A percentile compares a stretch with the other conserved stretches of the same genome.
Evolutionary conservation across 2,797 vertebrate genomes (phyloP).

Genomic region (Bufotes viridis): DNA sequence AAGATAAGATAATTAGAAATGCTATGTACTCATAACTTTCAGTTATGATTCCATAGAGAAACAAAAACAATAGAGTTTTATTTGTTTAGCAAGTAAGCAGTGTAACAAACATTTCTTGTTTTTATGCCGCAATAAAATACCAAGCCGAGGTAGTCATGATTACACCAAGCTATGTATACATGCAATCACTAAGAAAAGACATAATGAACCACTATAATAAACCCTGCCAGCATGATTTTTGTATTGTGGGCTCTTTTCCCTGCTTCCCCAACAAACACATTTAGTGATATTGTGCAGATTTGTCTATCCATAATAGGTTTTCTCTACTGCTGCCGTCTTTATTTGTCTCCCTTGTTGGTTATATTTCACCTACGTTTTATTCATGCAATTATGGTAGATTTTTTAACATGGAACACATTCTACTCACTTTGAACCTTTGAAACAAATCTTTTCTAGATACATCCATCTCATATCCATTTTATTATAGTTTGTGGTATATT

Average conservation of each 20-base stretch:
- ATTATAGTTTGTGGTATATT: not conserved
- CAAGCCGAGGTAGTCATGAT: constrained; percentile 14
- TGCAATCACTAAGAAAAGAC: not conserved
- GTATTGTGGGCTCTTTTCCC: constrained; percentile 4
- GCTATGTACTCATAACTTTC: not conserved
- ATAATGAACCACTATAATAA: constrained; percentile 25
- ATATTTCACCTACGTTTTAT: not conserved
- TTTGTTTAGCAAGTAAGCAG: constrained; percentile 19
- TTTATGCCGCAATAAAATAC: constrained; percentile 19
- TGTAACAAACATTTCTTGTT: constrained; percentile 26
- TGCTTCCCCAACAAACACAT: constrained; percentile 16
- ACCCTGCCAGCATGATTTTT: constrained; percentile 11
- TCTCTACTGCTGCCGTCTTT: constrained; percentile 5
- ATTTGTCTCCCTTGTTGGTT: not conserved
- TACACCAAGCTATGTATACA: constrained; percentile 15
- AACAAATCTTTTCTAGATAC: not conserved
- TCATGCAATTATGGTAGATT: not conserved
- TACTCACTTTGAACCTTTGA: not conserved
- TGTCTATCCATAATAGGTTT: constrained; percentile 22
- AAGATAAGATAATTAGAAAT: not conserved
- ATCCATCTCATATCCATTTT: not conserved
- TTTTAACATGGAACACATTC: not conserved
- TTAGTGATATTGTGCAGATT: constrained; percentile 1
- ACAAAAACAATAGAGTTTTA: constrained; percentile 10
- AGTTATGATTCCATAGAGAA: not conserved